These are phyloP conservation scores for Callyntrura guangdongensis DNA, from an alignment of 2,888 invertebrate species.

Conservation along the genomic window DNA sequence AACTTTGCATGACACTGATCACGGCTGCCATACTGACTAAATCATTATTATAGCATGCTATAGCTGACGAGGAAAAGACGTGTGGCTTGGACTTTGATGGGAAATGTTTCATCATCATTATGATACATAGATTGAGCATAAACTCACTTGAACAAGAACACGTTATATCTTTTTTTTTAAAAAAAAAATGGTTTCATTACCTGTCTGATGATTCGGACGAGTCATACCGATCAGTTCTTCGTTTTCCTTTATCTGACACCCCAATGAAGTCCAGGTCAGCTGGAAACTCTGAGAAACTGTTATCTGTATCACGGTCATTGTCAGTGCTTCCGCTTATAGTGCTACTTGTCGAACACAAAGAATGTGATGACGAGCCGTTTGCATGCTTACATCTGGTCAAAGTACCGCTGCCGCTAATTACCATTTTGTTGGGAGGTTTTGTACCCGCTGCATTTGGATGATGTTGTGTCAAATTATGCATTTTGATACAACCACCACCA, in stretches of 20 bases:
- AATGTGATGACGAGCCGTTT: constrained; percentile 55
- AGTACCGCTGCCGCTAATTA: constrained; percentile 55
- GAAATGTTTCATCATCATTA: background rate
- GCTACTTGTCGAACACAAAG: constrained; percentile 67
- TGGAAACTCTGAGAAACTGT: constrained; percentile 78
- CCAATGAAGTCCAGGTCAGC: constrained; percentile 80
- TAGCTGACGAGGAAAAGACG: too few species aligned
- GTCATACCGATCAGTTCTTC: constrained; percentile 96
- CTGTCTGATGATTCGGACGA: constrained; percentile 98
- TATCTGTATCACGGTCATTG: constrained; percentile 80
- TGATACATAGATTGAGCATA: background rate
- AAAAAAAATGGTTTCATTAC: constrained; percentile 86
- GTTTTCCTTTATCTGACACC: constrained; percentile 87
- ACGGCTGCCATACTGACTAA: background rate
- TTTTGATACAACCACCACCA: constrained; percentile 52
- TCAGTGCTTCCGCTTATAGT: constrained; percentile 77
- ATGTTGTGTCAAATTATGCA: constrained; percentile 45
- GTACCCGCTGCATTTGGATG: background rate
- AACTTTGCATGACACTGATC: constrained; percentile 12
- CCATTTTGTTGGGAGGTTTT: constrained; percentile 58
- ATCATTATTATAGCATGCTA: background rate
- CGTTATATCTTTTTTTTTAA: background rate
- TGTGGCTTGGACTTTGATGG: background rate
- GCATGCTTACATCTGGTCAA: constrained; percentile 57
- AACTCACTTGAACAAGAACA: background rate